These are phyloP conservation scores for Paguma larvata DNA, from an alignment of 2,797 vertebrate genomes.

Conservation along the genomic window DNA sequence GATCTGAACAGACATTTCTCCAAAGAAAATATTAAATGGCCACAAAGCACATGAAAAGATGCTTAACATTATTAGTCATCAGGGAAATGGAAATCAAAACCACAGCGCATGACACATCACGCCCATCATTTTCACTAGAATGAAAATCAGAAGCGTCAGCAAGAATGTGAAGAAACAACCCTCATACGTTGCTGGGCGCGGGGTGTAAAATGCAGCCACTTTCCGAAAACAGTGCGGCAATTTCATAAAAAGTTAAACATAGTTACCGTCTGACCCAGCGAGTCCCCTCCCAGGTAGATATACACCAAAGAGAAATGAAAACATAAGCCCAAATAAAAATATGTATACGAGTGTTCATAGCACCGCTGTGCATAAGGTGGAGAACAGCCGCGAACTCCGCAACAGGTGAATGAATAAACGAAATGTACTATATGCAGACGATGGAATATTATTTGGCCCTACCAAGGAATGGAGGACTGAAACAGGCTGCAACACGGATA, in stretches of 20 bases:
- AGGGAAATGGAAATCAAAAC: constrained; percentile 21
- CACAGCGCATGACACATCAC: not conserved
- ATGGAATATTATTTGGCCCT: not conserved
- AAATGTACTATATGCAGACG: not conserved
- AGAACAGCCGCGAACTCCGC: not conserved
- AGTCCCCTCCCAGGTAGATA: not conserved
- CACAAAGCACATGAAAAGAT: not conserved
- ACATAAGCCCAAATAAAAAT: not conserved
- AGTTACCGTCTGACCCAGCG: not conserved
- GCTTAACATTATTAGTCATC: not conserved
- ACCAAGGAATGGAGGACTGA: not conserved
- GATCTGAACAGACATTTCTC: not conserved
- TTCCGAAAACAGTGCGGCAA: not conserved
- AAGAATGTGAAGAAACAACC: not conserved
- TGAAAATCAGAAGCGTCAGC: not conserved
- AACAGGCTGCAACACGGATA: too few relatives aligned
- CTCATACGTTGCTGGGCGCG: not conserved
- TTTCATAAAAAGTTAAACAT: not conserved
- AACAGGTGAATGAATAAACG: not conserved
- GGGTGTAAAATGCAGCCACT: not conserved
- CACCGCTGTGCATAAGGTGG: not conserved
- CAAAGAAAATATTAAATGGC: not conserved
- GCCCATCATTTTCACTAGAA: not conserved
- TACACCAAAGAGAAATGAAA: not conserved
- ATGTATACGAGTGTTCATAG: not conserved